These are phyloP conservation scores for Aphis craccivora DNA, from an alignment of 1,140 invertebrate species.

Conservation along the genomic window DNA sequence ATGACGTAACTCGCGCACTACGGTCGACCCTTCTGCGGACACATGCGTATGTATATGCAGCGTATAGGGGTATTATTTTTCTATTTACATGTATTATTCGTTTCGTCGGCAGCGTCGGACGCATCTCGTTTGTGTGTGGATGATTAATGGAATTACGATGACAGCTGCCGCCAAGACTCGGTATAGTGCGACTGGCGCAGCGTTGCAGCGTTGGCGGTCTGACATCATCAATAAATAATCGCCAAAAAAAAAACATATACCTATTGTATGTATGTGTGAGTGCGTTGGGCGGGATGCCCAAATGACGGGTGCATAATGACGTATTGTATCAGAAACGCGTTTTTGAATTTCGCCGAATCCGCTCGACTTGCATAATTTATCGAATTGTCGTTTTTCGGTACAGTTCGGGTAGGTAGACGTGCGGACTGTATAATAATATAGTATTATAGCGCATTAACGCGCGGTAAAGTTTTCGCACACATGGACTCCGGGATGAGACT, in stretches of 20 bases:
- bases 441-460: not conserved
- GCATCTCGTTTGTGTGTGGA: not conserved
- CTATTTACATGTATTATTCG: slow-evolving; percentile 52
- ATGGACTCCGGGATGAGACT: too few relatives aligned
- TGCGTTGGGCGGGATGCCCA: not conserved
- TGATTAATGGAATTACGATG: slow-evolving; percentile 55
- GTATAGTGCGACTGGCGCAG: not conserved
- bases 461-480: not conserved
- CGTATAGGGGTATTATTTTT: slow-evolving; percentile 11
- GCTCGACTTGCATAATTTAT: slow-evolving; percentile 1
- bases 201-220: not conserved
- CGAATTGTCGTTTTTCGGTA: not conserved
- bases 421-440: not conserved
- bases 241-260: not conserved
- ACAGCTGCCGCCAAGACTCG: slow-evolving; percentile 15
- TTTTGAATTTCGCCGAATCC: not conserved
- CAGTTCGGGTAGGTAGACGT: not conserved
- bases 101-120: not conserved
- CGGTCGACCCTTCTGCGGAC: slow-evolving; percentile 37
- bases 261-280: not conserved
- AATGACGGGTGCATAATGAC: not conserved
- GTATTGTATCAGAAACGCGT: not conserved
- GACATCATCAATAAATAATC: slow-evolving; percentile 17
- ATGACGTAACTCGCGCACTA: slow-evolving; percentile 39
- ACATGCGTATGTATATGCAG: not conserved